Percentiles rank a stretch among this genome's conserved stretches.
These are phyloP conservation scores for Neopelma chrysocephalum DNA, from an alignment of 2,797 vertebrate species.

Conservation along the genomic window DNA sequence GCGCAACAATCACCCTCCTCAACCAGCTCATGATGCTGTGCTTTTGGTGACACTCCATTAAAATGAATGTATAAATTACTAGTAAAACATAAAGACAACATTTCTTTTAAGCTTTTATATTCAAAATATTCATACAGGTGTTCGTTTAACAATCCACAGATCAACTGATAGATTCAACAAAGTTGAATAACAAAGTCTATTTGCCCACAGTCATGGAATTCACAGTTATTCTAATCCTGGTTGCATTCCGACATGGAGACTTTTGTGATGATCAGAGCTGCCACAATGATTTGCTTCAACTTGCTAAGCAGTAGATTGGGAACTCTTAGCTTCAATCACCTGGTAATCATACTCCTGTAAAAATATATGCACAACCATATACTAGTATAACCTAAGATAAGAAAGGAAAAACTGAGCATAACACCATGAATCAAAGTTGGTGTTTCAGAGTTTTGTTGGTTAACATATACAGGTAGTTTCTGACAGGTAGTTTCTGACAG, in stretches of 20 bases:
- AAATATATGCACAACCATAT: neutral
- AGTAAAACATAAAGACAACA: neutral
- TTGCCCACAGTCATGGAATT: neutral
- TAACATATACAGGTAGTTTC: neutral
- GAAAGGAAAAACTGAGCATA: neutral
- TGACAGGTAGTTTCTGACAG: neutral
- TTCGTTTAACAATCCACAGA: neutral
- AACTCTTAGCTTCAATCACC: neutral
- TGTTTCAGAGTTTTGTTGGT: neutral
- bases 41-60: neutral
- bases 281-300: neutral
- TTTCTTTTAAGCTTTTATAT: neutral
- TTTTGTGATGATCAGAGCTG: neutral
- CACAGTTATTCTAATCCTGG: neutral
- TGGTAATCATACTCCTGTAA: neutral
- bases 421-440: neutral
- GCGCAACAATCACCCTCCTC: neutral
- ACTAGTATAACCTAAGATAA: neutral
- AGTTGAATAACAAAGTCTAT: neutral
- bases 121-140: neutral
- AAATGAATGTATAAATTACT: neutral
- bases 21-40: neutral
- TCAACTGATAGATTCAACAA: neutral
- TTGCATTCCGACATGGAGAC: neutral
- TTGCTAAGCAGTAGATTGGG: neutral